A percentile compares a stretch with the other conserved stretches of the same genome.
Evolutionary conservation across 2,113 vertebrate species (phyloP).

Genomic region (Barnardius zonarius): DNA sequence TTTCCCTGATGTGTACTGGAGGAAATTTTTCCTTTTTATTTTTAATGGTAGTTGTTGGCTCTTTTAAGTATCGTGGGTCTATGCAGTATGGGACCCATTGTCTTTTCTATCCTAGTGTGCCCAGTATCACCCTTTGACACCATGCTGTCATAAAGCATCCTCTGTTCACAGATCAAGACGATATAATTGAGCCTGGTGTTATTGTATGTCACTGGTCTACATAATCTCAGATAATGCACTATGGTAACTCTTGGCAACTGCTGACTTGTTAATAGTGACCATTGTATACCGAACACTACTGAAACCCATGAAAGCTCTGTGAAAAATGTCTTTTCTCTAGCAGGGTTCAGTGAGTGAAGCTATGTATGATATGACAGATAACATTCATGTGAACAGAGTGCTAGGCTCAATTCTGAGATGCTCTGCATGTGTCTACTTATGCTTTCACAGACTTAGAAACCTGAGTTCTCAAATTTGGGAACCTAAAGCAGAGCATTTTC

Average conservation of each 20-base stretch:
- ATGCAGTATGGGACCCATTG: neutral
- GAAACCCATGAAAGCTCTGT: neutral
- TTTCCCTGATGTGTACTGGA: neutral
- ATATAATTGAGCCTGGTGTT: conserved; percentile 49
- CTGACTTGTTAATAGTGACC: conserved; percentile 48
- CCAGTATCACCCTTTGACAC: conserved; percentile 23
- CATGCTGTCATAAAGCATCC: conserved; percentile 51
- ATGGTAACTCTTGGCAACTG: conserved; percentile 52
- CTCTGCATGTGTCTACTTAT: neutral
- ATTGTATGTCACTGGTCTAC: conserved; percentile 50
- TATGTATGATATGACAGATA: neutral
- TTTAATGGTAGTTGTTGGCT: neutral
- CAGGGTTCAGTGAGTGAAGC: neutral
- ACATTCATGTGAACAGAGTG: neutral
- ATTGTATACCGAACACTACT: conserved; percentile 9
- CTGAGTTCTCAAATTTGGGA: neutral
- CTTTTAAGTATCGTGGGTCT: neutral
- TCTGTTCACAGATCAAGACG: conserved; percentile 42
- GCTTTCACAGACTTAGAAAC: neutral
- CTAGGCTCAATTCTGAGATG: neutral
- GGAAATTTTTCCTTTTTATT: neutral
- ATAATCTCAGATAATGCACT: conserved; percentile 56
- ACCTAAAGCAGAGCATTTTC: neutral
- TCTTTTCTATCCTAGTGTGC: neutral
- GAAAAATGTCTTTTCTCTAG: conserved; percentile 23